Conservation (phyloP, 2,797 vertebrate genomes). For the Salarias fasciatus region DNA sequence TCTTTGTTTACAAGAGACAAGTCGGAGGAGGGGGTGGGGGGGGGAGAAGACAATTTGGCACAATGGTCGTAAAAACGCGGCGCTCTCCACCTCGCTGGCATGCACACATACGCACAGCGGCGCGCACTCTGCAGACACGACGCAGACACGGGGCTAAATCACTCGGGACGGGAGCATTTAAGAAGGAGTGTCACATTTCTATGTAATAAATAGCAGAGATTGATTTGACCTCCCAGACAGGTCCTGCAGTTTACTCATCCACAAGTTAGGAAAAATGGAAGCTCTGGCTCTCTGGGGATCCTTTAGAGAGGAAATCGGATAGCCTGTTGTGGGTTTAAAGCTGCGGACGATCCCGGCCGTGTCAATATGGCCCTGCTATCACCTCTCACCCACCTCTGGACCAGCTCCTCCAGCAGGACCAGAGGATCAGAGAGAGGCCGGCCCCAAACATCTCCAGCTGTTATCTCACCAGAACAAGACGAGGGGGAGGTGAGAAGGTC, state of each 20-base stretch:
- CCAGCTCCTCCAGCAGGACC: conserved; percentile 73
- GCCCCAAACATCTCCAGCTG: conserved; percentile 75
- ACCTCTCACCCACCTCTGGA: conserved; percentile 51
- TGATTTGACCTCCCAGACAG: conserved; percentile 95
- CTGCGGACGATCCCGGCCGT: conserved; percentile 75
- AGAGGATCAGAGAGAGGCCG: conserved; percentile 55
- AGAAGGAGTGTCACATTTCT: conserved; percentile 95
- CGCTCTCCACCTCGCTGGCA: conserved; percentile 68
- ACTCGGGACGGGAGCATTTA: conserved; percentile 92
- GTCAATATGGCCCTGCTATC: conserved; percentile 87
- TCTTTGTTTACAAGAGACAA: conserved; percentile 88
- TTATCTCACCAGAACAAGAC: conserved; percentile 51
- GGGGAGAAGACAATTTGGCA: conserved; percentile 85
- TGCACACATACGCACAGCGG: conserved; percentile 9
- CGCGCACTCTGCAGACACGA: conserved; percentile 76
- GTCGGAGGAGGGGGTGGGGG: conserved; percentile 59
- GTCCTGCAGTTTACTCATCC: conserved; percentile 91
- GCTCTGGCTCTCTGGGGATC: conserved; percentile 87
- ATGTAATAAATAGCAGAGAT: conserved; percentile 98
- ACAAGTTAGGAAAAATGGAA: conserved; percentile 92
- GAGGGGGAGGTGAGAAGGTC: conserved; percentile 68
- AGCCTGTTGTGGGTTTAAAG: conserved; percentile 87
- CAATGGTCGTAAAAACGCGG: conserved; percentile 83
- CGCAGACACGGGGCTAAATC: conserved; percentile 88
- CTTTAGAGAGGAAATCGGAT: conserved; percentile 90